phyloP scores from a whole-genome alignment of 1,140 invertebrate genomes.

The Carcinoscorpius rotundicauda region DNA sequence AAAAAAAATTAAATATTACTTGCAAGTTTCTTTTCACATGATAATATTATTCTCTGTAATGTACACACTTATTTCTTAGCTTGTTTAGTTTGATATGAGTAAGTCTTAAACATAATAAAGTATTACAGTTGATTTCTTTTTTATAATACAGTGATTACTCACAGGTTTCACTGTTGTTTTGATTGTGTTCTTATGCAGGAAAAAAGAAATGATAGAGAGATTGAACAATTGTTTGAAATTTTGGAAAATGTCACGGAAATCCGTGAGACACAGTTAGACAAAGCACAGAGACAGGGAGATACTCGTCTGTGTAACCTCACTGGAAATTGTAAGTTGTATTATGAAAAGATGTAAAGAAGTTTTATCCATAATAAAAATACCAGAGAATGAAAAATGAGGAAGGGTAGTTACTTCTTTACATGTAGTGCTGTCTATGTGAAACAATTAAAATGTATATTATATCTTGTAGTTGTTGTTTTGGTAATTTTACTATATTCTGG shows the following conservation, averaged over 20 bases:
- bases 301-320: conserved; percentile 47
- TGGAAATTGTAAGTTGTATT: conserved; percentile 37
- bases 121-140: no score
- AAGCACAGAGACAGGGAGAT: conserved; percentile 44
- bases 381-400: not conserved
- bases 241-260: conserved; percentile 63
- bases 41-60: no score
- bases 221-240: conserved; percentile 59
- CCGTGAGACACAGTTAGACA: conserved; percentile 52
- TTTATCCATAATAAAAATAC: not conserved
- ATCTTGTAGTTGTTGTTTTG: not conserved
- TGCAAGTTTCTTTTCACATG: no score
- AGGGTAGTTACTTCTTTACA: not conserved
- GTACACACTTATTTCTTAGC: no score
- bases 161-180: no score
- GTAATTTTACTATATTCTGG: not conserved
- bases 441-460: not conserved
- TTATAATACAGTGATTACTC: no score
- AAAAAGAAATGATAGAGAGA: conserved; percentile 59
- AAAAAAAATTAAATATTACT: no score
- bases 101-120: no score
- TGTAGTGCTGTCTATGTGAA: not conserved
- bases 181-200: conserved; percentile 37
- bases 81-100: no score
- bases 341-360: not conserved